Evolutionary conservation across 2,113 vertebrate genomes (phyloP), one percentile per base, ranked within the genome.

Genomic region (Micromys minutus): DNA sequence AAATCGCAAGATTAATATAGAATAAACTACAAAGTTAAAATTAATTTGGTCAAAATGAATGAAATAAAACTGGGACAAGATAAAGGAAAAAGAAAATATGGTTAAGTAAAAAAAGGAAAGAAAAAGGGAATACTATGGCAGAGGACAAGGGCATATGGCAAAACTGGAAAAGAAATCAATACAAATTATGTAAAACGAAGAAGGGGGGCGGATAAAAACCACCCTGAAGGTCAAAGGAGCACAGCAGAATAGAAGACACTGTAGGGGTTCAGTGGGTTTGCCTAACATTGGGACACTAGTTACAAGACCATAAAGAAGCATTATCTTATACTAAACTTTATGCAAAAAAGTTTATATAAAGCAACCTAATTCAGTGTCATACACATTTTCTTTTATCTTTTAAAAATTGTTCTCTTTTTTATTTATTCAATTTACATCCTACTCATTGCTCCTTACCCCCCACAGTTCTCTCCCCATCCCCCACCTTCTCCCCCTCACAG

Each of bases 311-410:
- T 26, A 75, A 45, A 83, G 85, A 80, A 42, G 39, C 47, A 61
- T 84, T 31, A 72, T 89, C 47, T 91, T 91, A 45, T 31, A 91
- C 52, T 57, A 85, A 61, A 90, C 45, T 52, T 80, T 11, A 63
- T 86, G 13, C n/a, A 55, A 86, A 61, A 76, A 61, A 69, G n/a
- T 86, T 89, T 81, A 92, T 65, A 85, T 90, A 11, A 93, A 91
- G 67, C 31, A 22, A 88, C 24, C 7, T 67, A 75, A 22, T 55
- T 87, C 84, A 61, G 36, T 3, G 0, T 16, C 0, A 39, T 19
- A 21, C 1, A 91, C 42, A 84, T 84, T n/a, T n/a, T n/a, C 16
- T 55, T 77, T 67, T 67, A 34, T 34, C 65, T 67, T 67, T 67
- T 67, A 34, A 34, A 31, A 31, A 67, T 15, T 67, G 34, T 67